phyloP scores from a whole-genome alignment of 2,888 invertebrate genomes.

The Zaprionus bogoriensis region DNA sequence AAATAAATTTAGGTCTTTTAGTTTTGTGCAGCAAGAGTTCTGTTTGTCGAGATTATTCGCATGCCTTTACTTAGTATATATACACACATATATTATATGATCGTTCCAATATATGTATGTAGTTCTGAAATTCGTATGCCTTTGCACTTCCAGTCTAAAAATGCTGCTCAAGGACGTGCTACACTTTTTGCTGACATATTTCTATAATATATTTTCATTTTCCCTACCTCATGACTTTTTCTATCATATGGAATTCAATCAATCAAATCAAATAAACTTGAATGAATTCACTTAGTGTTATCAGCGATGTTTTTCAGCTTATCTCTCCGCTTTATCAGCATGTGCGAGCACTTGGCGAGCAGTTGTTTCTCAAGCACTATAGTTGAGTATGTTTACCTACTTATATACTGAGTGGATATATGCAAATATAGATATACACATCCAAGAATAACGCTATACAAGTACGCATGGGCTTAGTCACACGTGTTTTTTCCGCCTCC shows the following conservation, averaged over 20 bases:
- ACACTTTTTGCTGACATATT: too few species aligned
- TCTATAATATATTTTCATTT: background rate
- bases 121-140: too few species aligned
- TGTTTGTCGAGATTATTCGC: too few species aligned
- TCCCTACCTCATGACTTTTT: background rate
- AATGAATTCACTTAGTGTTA: constrained; percentile 24
- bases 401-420: background rate
- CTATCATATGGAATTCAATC: background rate
- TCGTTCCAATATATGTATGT: too few species aligned
- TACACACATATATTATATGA: too few species aligned
- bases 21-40: background rate
- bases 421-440: too few species aligned
- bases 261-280: constrained; percentile 19
- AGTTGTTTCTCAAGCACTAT: constrained; percentile 7
- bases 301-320: constrained; percentile 16
- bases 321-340: constrained; percentile 21
- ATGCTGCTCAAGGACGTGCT: too few species aligned
- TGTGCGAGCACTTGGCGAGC: constrained; percentile 11
- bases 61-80: too few species aligned
- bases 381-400: background rate
- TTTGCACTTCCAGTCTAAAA: too few species aligned
- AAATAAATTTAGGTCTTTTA: constrained; percentile 6
- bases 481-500: constrained; percentile 20
- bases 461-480: constrained; percentile 3
- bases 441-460: too few species aligned